phyloP scores from a whole-genome alignment of 2,888 invertebrate genomes.

The Napeogenes sylphis region DNA sequence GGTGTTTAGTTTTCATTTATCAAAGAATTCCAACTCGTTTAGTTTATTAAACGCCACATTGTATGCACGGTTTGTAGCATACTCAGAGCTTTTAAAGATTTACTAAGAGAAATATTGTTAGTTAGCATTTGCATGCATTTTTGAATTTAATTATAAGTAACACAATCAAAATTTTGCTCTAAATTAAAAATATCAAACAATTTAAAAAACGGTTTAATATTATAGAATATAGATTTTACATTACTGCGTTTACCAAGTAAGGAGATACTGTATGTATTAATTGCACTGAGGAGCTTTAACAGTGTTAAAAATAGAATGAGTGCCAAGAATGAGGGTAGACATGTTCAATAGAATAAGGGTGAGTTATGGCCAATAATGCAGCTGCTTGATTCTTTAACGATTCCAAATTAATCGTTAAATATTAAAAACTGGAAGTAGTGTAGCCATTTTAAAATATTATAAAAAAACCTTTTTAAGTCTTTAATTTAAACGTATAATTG shows the following conservation, averaged over 20 bases:
- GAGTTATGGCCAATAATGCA: slow-evolving; percentile 27
- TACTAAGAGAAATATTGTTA: too few species aligned
- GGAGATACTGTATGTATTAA: slow-evolving; percentile 31
- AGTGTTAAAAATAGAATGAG: slow-evolving; percentile 32
- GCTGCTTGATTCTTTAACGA: slow-evolving; percentile 8
- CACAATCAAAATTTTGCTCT: too few species aligned
- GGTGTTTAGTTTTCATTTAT: background rate
- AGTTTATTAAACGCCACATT: too few species aligned
- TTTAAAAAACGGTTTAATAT: too few species aligned
- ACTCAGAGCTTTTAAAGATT: too few species aligned
- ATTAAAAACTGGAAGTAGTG: background rate
- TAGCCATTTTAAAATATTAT: background rate
- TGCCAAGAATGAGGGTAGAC: slow-evolving; percentile 32
- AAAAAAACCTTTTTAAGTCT: too few species aligned
- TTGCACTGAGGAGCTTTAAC: slow-evolving; percentile 29
- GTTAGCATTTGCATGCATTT: too few species aligned
- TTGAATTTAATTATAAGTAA: too few species aligned
- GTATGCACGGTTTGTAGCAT: background rate
- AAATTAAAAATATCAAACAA: too few species aligned
- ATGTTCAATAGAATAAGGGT: slow-evolving; percentile 32
- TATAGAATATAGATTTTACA: too few species aligned
- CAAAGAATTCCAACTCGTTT: too few species aligned
- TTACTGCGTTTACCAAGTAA: slow-evolving; percentile 20
- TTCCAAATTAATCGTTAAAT: slow-evolving; percentile 4
- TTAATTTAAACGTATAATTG: too few species aligned